Evolutionary conservation across 2,797 vertebrate species (phyloP).

Genomic region (Protonibea diacanthus): DNA sequence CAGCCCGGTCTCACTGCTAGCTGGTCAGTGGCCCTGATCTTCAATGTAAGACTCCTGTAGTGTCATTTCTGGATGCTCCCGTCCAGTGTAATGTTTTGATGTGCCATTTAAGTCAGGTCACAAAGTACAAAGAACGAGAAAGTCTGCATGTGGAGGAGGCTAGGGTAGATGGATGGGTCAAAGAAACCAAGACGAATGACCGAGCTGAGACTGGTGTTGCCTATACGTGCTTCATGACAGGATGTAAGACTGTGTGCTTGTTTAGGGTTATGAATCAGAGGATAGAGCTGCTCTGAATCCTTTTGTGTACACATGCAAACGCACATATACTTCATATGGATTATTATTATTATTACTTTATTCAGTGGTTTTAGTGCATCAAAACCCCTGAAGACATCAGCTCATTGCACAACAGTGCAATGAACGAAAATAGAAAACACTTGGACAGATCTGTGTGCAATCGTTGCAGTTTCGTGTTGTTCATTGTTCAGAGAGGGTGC

Average conservation of each 20-base stretch:
- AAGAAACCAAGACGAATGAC: no score
- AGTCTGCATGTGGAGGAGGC: no score
- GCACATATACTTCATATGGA: neutral
- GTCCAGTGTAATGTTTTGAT: no score
- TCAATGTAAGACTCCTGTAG: no score
- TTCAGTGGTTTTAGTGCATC: slow-evolving; percentile 11
- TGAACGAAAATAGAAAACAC: slow-evolving; percentile 13
- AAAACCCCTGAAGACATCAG: slow-evolving; percentile 18
- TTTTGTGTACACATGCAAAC: neutral
- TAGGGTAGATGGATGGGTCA: no score
- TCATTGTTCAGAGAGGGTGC: neutral
- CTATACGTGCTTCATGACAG: slow-evolving; percentile 3
- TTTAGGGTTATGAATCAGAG: slow-evolving; percentile 36
- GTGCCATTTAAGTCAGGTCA: no score
- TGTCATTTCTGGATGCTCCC: no score
- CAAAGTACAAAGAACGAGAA: no score
- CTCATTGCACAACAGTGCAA: no score
- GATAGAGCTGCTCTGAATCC: slow-evolving; percentile 30
- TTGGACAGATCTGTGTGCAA: neutral
- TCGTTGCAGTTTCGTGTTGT: neutral
- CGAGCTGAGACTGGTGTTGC: no score
- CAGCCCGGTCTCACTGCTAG: no score
- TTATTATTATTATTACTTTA: slow-evolving; percentile 8
- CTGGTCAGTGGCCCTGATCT: no score
- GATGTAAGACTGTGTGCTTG: slow-evolving; percentile 17